Evolutionary conservation across 2,888 invertebrate species (phyloP).

Genomic region (Athalia cordata): DNA sequence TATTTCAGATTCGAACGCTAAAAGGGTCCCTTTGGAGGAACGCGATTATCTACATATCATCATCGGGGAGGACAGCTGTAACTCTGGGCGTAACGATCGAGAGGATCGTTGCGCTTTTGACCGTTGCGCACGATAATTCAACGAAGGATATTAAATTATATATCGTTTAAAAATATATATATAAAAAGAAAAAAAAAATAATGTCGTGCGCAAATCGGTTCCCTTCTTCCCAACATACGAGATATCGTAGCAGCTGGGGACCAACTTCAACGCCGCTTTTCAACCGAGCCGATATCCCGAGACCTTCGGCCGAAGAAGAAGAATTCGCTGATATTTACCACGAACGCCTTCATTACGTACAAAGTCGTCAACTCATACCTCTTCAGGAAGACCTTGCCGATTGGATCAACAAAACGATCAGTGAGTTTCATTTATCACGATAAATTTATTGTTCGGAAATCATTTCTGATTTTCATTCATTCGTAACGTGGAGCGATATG

Average conservation of each 20-base stretch:
- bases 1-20: not conserved
- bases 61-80: not conserved
- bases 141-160: too few species aligned
- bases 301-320: slow-evolving; percentile 75
- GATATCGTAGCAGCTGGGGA: slow-evolving; percentile 78
- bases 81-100: not conserved
- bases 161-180: not conserved
- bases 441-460: too few species aligned
- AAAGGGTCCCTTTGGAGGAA: not conserved
- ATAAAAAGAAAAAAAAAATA: slow-evolving; percentile 44
- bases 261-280: slow-evolving; percentile 76
- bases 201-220: slow-evolving; percentile 72
- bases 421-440: slow-evolving; percentile 75
- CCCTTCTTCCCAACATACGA: slow-evolving; percentile 69
- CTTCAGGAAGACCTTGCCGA: slow-evolving; percentile 91
- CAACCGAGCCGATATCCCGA: slow-evolving; percentile 67
- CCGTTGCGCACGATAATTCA: too few species aligned
- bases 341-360: slow-evolving; percentile 84
- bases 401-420: slow-evolving; percentile 90
- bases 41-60: not conserved
- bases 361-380: slow-evolving; percentile 87
- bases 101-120: too few species aligned
- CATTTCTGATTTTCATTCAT: too few species aligned
- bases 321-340: slow-evolving; percentile 81
- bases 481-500: too few species aligned